Base-by-base conservation (phyloP, 2,797 vertebrate species). In the Chaunax sp. region DNA sequence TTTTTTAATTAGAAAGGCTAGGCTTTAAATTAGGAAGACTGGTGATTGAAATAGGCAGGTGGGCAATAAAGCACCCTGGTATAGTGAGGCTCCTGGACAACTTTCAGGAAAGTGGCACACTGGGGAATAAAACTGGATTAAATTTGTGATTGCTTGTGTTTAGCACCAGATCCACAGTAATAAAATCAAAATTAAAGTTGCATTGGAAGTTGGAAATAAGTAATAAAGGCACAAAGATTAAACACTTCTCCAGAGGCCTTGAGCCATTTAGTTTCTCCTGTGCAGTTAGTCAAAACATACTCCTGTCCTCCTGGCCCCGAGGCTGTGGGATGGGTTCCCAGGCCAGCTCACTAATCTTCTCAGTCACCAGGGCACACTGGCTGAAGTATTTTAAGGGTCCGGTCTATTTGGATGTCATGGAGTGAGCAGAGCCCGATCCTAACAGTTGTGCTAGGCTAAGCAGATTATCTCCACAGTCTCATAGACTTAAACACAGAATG, bases 321-420 rank as follows among this genome's bases (percentile, higher is more conserved):
- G 64, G 55, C 59, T 59, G 1, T 33, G 52, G 77, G 74, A 83
- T 40, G 45, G 57, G 53, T 72, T 86, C 74, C 77, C 64, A 60
- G 78, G 77, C 50, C 72, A 50, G 47, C 76, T 63, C 50, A 33
- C 74, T 88, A 89, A 90, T 89, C 85, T 82, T 60, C 73, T 87
- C 82, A 73, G 81, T 82, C 76, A 80, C 59, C 71, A 74, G 80
- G 68, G 54, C 83, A 71, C 79, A 81, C 58, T 77, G 83, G 79
- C 75, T 81, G 28, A 81, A 87, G 86, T 90, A 87, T 88, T 88
- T 89, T 84, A 83, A 84, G 81, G 83, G 57, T 81, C 77, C 20
- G 12, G 57, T 82, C 85, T 86, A 69, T 84, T 81, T 81, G 70
- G 83, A 86, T 87, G 83, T 88, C 81, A 78, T 79, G 59, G 67